Conservation (phyloP, 2,113 vertebrate genomes). For the Lipophrys pholis region DNA sequence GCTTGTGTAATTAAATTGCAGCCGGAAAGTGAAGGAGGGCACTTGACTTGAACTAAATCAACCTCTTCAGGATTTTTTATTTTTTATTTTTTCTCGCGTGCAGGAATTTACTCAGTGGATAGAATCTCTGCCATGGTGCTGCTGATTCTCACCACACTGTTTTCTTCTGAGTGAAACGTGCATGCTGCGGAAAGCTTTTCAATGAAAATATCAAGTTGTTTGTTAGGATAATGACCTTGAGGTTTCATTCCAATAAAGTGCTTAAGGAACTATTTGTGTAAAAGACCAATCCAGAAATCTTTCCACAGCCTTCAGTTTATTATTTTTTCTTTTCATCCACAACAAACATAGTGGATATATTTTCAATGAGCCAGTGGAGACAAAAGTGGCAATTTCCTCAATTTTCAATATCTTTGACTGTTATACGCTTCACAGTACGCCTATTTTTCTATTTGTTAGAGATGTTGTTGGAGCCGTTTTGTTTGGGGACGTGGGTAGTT, state of each 20-base stretch:
- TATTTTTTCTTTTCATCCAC: constrained; percentile 21
- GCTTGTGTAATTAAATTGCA: constrained; percentile 64
- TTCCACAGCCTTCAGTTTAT: background rate
- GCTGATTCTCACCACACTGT: constrained; percentile 46
- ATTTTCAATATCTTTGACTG: constrained; percentile 30
- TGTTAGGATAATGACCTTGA: constrained; percentile 46
- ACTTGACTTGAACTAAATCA: constrained; percentile 54
- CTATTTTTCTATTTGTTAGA: constrained; percentile 45
- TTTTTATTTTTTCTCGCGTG: constrained; percentile 7
- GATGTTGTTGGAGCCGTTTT: constrained; percentile 51
- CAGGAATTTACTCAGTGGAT: constrained; percentile 47
- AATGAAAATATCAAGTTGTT: constrained; percentile 21
- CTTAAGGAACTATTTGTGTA: constrained; percentile 5
- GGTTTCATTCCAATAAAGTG: constrained; percentile 31
- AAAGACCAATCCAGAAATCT: constrained; percentile 3
- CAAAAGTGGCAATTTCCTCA: constrained; percentile 37
- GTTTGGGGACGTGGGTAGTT: constrained; percentile 37
- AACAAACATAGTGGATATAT: constrained; percentile 6
- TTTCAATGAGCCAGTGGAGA: background rate
- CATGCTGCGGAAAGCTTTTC: constrained; percentile 32
- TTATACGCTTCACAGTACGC: constrained; percentile 28
- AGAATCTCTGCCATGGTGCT: constrained; percentile 45
- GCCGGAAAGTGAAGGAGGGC: constrained; percentile 21
- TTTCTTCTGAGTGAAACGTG: constrained; percentile 29
- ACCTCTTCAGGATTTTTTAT: constrained; percentile 15